Percentiles rank a stretch among this genome's conserved stretches.
Conservation (phyloP, 1,140 invertebrate genomes). For the Homarus americanus region DNA sequence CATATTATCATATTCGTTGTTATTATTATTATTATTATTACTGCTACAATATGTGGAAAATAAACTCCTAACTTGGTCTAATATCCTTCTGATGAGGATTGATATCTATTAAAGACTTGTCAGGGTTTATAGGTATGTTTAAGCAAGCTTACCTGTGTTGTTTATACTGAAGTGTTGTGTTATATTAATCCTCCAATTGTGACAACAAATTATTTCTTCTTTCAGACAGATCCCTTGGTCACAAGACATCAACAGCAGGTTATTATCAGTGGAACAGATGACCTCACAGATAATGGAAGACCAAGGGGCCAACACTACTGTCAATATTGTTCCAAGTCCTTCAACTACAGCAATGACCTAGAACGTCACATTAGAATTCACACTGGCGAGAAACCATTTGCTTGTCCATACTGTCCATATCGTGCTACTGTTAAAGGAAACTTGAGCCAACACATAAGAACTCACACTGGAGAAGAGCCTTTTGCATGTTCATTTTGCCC, state of each 20-base stretch:
- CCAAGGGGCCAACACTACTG: conserved; percentile 20
- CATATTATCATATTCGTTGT: too few relatives aligned
- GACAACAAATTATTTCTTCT: not conserved
- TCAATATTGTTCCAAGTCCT: conserved; percentile 52
- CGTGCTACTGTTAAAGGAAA: conserved; percentile 25
- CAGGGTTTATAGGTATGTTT: not conserved
- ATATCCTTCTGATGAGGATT: too few relatives aligned
- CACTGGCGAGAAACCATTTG: conserved; percentile 33
- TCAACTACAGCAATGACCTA: conserved; percentile 42
- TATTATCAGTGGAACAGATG: not conserved
- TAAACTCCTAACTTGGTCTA: too few relatives aligned
- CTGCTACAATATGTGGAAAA: too few relatives aligned
- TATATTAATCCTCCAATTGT: not conserved
- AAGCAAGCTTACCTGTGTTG: not conserved
- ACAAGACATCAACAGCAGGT: not conserved
- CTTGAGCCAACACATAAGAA: conserved; percentile 14
- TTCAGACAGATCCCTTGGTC: not conserved
- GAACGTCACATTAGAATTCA: conserved; percentile 41
- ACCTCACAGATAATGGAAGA: not conserved
- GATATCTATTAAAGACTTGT: too few relatives aligned
- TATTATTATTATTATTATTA: too few relatives aligned
- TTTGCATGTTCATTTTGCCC: conserved; percentile 27
- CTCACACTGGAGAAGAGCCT: conserved; percentile 33
- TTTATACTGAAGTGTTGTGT: not conserved
- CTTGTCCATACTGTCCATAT: conserved; percentile 30